Base-by-base conservation (phyloP, 2,888 invertebrate species). In the Euplexia lucipara region DNA sequence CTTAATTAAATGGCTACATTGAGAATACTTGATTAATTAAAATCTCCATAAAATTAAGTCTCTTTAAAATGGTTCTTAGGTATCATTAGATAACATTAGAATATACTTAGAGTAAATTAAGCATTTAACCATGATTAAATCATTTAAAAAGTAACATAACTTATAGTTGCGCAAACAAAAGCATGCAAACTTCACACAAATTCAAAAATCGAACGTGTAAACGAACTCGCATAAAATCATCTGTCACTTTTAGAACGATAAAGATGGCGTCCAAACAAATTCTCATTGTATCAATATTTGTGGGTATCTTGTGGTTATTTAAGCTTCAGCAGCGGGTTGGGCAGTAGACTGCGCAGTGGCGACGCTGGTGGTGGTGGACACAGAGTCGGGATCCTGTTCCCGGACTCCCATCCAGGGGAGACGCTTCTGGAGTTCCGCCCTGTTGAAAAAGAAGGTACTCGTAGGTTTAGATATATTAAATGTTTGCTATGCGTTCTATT, bases 371-470 rank as follows among this genome's bases (percentile, higher is more conserved):
- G 91, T 90, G 34, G 92, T 95, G 18, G 97, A 96, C 20, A 96
- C 94, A 0, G 95, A 89, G 74, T 97, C 97, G 0, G 94, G 94
- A 60, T 93, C 92, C 7, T 95, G 91, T 83, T 97, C 97, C 12
- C 96, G 96, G 22, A 97, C 97, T 14, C 97, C 97, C 86, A 97
- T 88, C 97, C 97, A 98, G 3, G 98, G 98, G 54, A 98, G 92
- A 51, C 97, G 96, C 86, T 98, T 98, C 85, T 97, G 96, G 61
- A 98, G 93, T 88, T 98, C 98, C 85, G 97, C 94, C 88, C 97
- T 97, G 26, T 10, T 8, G 8, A 6, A 22, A 30, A 45, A 0
- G 41, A 9, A n/a, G n/a, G n/a, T n/a, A n/a, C n/a, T n/a, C n/a
- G n/a, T n/a, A n/a, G n/a, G n/a, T n/a, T n/a, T n/a, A n/a, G n/a